These are phyloP conservation scores for Campoplex capitator DNA, from an alignment of 2,888 invertebrate genomes.

Conservation along the genomic window DNA sequence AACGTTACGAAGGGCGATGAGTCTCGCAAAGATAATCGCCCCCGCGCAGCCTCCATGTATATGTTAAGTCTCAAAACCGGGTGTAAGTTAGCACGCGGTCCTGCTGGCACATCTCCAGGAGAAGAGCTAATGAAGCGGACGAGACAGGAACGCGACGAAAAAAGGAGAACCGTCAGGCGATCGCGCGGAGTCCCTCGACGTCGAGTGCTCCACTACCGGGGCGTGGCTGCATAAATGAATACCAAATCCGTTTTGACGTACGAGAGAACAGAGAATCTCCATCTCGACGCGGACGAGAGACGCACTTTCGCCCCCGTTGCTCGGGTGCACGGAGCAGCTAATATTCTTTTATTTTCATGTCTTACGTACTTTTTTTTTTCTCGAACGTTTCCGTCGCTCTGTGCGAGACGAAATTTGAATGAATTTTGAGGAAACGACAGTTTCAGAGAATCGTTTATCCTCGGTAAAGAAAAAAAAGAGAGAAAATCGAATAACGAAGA, in stretches of 20 bases:
- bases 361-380: not conserved
- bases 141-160: conserved; percentile 69
- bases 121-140: conserved; percentile 79
- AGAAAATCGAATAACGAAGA: not conserved
- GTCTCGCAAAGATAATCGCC: not conserved
- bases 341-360: conserved; percentile 13
- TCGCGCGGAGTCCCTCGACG: conserved; percentile 15
- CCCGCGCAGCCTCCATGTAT: not conserved
- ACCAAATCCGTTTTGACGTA: conserved; percentile 73
- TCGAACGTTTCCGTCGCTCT: not conserved
- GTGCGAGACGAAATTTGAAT: conserved; percentile 11
- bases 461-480: too few species aligned
- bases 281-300: not conserved
- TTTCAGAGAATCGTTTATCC: not conserved
- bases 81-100: conserved; percentile 15
- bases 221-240: conserved; percentile 82
- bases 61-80: conserved; percentile 12
- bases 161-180: conserved; percentile 73
- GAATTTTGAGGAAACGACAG: not conserved
- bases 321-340: conserved; percentile 54
- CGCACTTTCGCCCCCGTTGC: conserved; percentile 8
- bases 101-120: conserved; percentile 24
- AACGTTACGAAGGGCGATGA: not conserved
- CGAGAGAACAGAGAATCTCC: conserved; percentile 50
- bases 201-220: conserved; percentile 77